Evolutionary conservation across 2,797 vertebrate genomes (phyloP), one percentile per base, ranked within the genome.

Genomic region (Steatocranus sp.): DNA sequence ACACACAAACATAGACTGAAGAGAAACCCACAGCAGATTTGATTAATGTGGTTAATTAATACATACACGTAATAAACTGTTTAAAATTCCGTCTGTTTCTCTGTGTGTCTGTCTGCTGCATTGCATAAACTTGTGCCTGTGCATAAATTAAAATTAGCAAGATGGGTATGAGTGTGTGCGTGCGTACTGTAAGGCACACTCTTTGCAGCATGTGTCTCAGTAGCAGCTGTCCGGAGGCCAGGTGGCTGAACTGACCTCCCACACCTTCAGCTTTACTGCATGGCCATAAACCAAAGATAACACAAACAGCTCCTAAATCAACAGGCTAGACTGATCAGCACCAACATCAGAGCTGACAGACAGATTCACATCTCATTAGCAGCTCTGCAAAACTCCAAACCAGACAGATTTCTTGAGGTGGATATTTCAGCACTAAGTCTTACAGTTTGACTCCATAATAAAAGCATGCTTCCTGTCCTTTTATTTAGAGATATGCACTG

Each of bases 261-360:
- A 87, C 91, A 93, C 80, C 89, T 92, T 87, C 53, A 88, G 81
- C 87, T 94, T 94, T 93, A 94, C 87, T 86, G 91, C 90, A 8
- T 68, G 85, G 90, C 87, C 83, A 91, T 94, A 94, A 95, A 94
- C 89, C 86, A 90, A 92, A 93, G 93, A 93, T 88, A 94, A 94
- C 91, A 94, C 93, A 93, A 93, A 91, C 87, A 83, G 85, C 85
- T 90, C 83, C 88, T 94, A 94, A 93, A 94, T 93, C 93, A 94
- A 94, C 92, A 94, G 82, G 9, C 76, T 66, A 79, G 86, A 90
- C 87, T 90, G 89, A 92, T 87, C 85, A 83, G 89, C 25, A 80
- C 79, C 75, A 88, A 86, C 90, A 92, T 94, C 88, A 79, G 86
- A 87, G 83, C 83, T 76, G 34, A 87, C 85, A 88, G 87, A 81